Base-by-base conservation (phyloP, 2,797 vertebrate genomes). In the Falco berigora region DNA sequence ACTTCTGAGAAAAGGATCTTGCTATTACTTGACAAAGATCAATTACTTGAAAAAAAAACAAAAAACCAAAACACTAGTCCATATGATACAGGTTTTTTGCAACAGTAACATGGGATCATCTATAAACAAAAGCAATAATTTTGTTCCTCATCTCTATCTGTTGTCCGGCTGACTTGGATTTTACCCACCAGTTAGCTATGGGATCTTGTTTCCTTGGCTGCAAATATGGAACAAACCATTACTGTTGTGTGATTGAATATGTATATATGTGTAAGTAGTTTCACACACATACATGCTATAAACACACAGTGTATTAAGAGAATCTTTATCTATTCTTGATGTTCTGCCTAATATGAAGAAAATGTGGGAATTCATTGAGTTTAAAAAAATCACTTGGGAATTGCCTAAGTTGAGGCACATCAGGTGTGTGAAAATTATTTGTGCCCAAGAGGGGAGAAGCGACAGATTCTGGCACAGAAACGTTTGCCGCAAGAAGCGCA, bases 121-220 rank as follows among this genome's bases (percentile, higher is more conserved):
- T 95, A 56, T 53, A 81, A 97, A 96, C 95, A 95, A 94, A 95
- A 98, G 98, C 98, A 98, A 98, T 98, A 98, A 98, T 85, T 95
- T 82, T 92, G 62, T 95, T 95, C 90, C 68, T 95, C 36, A 22
- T 90, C 85, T 95, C 62, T 94, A 56, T 93, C 94, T 86, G 86
- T 81, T 95, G 52, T 92, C 83, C 42, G 58, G 75, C 96, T 95
- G 92, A 90, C 64, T 92, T 69, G 96, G 87, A 58, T 96, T 91
- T 96, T 86, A 80, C 80, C 85, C 82, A n/a, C 69, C 38, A 58
- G 53, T 88, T 85, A 91, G 71, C 73, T 88, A 1, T 69, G 86
- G 82, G 64, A 88, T 66, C 90, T 93, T 87, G 85, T 90, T 92
- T 88, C 92, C 76, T 68, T 94, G 92, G 95, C 95, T 95, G 34